A percentile compares a stretch with the other conserved stretches of the same genome.
phyloP scores from a whole-genome alignment of 2,113 vertebrate species.

The Trematomus loennbergii region DNA sequence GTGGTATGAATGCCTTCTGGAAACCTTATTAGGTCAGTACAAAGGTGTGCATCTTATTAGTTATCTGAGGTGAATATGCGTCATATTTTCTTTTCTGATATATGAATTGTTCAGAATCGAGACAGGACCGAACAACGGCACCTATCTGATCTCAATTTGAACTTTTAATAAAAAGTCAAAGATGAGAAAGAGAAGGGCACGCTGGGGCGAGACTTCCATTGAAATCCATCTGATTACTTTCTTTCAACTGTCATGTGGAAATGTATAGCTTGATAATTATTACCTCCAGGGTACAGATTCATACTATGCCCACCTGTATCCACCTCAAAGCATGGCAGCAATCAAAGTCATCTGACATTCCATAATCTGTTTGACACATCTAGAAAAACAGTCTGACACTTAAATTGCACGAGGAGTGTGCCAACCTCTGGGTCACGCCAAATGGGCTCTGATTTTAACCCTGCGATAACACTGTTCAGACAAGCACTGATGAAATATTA shows the following conservation, averaged over 20 bases:
- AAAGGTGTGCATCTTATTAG: conserved; percentile 77
- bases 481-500: conserved; percentile 80
- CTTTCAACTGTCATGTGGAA: conserved; percentile 30
- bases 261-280: conserved; percentile 27
- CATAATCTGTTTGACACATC: conserved; percentile 52
- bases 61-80: conserved; percentile 61
- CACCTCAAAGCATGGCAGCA: conserved; percentile 1
- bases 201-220: conserved; percentile 36
- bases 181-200: conserved; percentile 61
- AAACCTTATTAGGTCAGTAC: conserved; percentile 79
- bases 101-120: conserved; percentile 65
- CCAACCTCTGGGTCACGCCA: conserved; percentile 57
- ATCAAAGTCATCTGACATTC: conserved; percentile 21
- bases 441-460: conserved; percentile 72
- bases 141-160: conserved; percentile 78
- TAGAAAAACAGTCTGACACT: conserved; percentile 56
- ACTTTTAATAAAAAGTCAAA: conserved; percentile 80
- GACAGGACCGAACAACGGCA: conserved; percentile 42
- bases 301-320: conserved; percentile 13
- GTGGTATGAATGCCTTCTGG: conserved; percentile 77
- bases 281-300: background rate
- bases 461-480: conserved; percentile 66
- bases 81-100: conserved; percentile 64
- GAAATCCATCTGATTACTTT: conserved; percentile 52
- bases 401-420: conserved; percentile 52